Evolutionary conservation across 1,140 invertebrate genomes (phyloP), one percentile per base, ranked within the genome.

Genomic region (Trichonephila inaurata): DNA sequence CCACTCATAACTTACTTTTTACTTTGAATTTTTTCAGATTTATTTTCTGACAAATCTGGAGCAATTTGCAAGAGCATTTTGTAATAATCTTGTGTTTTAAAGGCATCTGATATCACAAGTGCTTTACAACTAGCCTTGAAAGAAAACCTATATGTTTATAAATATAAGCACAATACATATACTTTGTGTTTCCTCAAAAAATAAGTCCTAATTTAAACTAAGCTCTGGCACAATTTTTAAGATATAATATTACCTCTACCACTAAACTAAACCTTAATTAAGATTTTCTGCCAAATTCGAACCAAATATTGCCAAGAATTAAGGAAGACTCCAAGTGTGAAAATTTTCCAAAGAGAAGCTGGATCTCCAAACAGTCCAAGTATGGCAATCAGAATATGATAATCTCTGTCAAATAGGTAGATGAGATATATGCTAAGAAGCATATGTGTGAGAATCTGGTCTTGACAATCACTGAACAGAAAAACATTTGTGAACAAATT

Each of bases 21-120:
- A 18, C n/a, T 61, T 87, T 90, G 33, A 6, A 94, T 3, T 58
- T 92, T 64, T 21, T 88, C 93, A 44, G 89, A 89, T n/a, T n/a
- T 18, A 51, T 51, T 82, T 18, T 64, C 66, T 14, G 94, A 60
- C 19, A 96, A 83, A 94, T 96, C 96, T 51, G 96, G 96, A 60
- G 96, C 95, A 58, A 95, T 95, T 16, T 96, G 82, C 10, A 96
- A 95, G 40, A 99, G 94, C 94, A 97, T 97, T 8, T 97, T 95
- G 94, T 97, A 97, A 95, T 98, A 99, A 94, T 98, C 96, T 94
- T 97, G 97, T 0, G 95, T 96, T 95, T 97, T 97, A 93, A 97
- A 97, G 8, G 95, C 95, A 33, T 97, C 97, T 0, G 97, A 96
- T 2, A 97, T 96, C 6, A 99, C 95, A 0, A 99, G 95, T 0